phyloP scores from a whole-genome alignment of 2,113 vertebrate genomes.

The Tragelaphus imberbis region DNA sequence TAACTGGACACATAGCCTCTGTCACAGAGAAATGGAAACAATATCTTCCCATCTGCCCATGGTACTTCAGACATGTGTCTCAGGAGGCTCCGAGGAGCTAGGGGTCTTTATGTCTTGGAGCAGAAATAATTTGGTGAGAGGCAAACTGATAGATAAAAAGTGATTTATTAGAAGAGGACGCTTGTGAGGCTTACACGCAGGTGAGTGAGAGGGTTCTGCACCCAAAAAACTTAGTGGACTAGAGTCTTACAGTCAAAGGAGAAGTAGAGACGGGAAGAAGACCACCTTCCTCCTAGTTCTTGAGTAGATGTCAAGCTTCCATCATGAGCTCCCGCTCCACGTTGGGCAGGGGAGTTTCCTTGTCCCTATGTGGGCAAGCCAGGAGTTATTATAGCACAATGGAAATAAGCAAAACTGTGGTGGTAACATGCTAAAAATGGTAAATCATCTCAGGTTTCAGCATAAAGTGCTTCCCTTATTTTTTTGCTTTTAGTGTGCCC shows the following conservation, averaged over 20 bases:
- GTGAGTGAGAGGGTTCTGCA: neutral
- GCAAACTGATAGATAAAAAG: neutral
- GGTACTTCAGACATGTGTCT: neutral
- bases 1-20: neutral
- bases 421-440: neutral
- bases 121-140: neutral
- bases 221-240: neutral
- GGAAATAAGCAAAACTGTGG: neutral
- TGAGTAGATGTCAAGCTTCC: neutral
- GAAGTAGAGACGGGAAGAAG: neutral
- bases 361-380: neutral
- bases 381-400: neutral
- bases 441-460: neutral
- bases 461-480: neutral
- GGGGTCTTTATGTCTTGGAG: neutral
- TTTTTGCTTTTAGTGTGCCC: neutral
- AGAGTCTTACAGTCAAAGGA: neutral
- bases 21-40: neutral
- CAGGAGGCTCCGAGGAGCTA: neutral
- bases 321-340: neutral
- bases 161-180: fast-evolving
- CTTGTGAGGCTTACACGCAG: neutral
- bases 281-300: neutral
- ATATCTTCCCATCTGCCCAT: neutral
- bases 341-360: neutral